Evolutionary conservation across 2,113 vertebrate genomes (phyloP).

Genomic region (Corynorhinus townsendii): DNA sequence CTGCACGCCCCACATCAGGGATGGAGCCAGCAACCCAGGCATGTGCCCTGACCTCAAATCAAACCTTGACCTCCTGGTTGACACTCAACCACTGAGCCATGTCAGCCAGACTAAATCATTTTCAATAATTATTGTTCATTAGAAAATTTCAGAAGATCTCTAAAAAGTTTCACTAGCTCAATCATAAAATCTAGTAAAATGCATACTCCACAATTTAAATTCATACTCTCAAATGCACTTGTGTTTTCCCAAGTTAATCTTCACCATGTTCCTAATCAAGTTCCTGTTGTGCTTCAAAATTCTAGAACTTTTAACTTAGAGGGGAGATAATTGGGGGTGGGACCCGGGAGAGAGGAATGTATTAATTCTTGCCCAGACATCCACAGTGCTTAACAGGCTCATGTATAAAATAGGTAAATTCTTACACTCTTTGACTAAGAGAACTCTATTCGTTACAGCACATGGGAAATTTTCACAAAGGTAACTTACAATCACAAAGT

Average conservation of each 20-base stretch:
- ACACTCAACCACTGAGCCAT: too few species aligned
- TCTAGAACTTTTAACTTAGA: conserved; percentile 34
- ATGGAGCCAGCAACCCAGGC: too few species aligned
- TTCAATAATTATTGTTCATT: conserved; percentile 6
- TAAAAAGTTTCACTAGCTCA: conserved; percentile 38
- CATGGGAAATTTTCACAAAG: conserved; percentile 17
- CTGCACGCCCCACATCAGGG: too few species aligned
- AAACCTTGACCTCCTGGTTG: too few species aligned
- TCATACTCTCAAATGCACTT: conserved; percentile 21
- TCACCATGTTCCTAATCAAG: neutral
- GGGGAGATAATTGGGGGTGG: neutral
- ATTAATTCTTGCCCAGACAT: neutral
- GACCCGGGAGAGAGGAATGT: neutral
- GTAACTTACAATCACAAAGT: neutral
- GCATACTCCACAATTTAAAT: conserved; percentile 2
- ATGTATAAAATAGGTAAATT: neutral
- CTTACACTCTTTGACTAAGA: neutral
- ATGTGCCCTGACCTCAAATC: too few species aligned
- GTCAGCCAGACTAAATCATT: neutral
- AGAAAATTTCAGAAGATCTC: neutral
- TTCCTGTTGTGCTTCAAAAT: conserved; percentile 25
- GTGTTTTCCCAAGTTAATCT: neutral
- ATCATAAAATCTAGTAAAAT: conserved; percentile 36
- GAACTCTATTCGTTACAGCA: neutral
- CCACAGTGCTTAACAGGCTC: neutral